Evolutionary conservation across 1,140 invertebrate species (phyloP), one percentile per base, ranked within the genome.

Genomic region (Delia radicum): DNA sequence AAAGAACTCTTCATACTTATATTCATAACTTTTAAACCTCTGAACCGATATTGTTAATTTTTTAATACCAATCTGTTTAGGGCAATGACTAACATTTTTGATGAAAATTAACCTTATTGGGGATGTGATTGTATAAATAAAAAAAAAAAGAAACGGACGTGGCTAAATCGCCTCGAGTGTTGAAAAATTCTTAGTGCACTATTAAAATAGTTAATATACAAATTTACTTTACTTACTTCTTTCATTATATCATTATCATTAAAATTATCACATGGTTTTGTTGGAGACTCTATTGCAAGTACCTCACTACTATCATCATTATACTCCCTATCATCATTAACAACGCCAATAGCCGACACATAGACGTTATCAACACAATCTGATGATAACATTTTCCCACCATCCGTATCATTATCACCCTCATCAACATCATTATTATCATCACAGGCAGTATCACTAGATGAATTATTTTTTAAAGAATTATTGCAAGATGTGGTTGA

Each of bases 351-450:
- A n/a, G n/a, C n/a, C n/a, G n/a, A n/a, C n/a, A n/a, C n/a, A n/a
- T n/a, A n/a, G n/a, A 27, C 26, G 63, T 27, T 76, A 63, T 65
- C 46, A 5, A 46, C 46, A 73, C 26, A 46, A 73, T 73, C 33
- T 8, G 31, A 3, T 33, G 31, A 33, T 33, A 33, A 21, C 28
- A 61, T 46, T 42, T 75, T 72, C 73, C 73, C 73, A 77, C 73
- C 73, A 72, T 77, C 73, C 10, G 13, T 65, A 13, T 74, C 67
- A 65, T 77, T 74, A 8, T 42, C 76, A 5, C 3, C 37, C n/a
- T 5, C 18, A 2, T 71, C 65, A 27, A 42, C 74, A 55, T 55
- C 67, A n/a, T 13, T n/a, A 18, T 13, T 12, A 31, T 63, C 73
- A 69, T 18, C 76, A 33, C 28, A 65, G 27, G 65, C 6, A 15